phyloP scores from a whole-genome alignment of 92 coral and sea anemone species.

The Pocillopora meandrina region DNA sequence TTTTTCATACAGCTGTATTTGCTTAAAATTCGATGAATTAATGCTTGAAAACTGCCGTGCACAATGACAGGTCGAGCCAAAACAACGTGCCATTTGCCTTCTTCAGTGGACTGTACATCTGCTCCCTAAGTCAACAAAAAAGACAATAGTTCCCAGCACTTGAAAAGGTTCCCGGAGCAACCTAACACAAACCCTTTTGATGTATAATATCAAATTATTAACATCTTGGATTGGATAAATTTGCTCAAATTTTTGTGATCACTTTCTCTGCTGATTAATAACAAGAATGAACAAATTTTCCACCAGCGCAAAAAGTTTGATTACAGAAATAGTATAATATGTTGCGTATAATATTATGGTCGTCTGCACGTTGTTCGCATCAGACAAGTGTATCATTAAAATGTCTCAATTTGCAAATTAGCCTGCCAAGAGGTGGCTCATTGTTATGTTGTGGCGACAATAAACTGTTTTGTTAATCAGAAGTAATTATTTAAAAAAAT shows the following conservation, averaged over 20 bases:
- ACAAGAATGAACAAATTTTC: not conserved
- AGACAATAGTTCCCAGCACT: constrained; percentile 42
- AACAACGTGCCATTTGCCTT: constrained; percentile 76
- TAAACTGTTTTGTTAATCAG: constrained; percentile 11
- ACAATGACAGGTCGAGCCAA: constrained; percentile 62
- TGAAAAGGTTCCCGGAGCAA: constrained; percentile 47
- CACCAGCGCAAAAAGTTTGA: not conserved
- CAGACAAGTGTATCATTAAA: constrained; percentile 12
- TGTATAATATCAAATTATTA: constrained; percentile 48
- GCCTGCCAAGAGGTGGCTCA: constrained; percentile 3
- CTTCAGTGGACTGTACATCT: constrained; percentile 71
- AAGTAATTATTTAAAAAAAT: constrained; percentile 2
- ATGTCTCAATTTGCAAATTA: constrained; percentile 5
- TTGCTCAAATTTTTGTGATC: constrained; percentile 14
- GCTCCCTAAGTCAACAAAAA: constrained; percentile 73
- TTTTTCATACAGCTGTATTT: constrained; percentile 80
- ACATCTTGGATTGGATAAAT: constrained; percentile 24
- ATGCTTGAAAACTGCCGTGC: constrained; percentile 67
- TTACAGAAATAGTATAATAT: not conserved
- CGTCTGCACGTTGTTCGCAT: not conserved
- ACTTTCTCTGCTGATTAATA: not conserved
- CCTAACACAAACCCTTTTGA: constrained; percentile 20
- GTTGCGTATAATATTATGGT: not conserved
- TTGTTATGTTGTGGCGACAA: not conserved
- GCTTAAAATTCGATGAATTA: constrained; percentile 80